These are phyloP conservation scores for Hirtodrosophila cameraria DNA, from an alignment of 2,888 invertebrate genomes.

Conservation along the genomic window DNA sequence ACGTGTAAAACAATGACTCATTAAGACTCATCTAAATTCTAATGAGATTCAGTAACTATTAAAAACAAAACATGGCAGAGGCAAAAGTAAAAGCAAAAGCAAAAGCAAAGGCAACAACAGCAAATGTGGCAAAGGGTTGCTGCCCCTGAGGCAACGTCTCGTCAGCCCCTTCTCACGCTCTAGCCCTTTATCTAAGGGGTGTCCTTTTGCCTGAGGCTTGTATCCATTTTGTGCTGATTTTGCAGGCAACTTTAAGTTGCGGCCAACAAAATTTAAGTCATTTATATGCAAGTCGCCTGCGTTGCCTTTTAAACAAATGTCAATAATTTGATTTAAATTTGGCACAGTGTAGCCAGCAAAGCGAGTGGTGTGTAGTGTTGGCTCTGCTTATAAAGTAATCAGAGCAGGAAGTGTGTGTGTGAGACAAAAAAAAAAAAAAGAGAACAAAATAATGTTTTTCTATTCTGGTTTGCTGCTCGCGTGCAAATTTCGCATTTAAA, in stretches of 20 bases:
- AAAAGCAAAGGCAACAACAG: conserved; percentile 11
- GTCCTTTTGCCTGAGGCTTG: conserved; percentile 45
- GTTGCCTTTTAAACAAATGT: conserved; percentile 73
- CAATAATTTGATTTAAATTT: conserved; percentile 80
- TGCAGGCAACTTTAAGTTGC: conserved; percentile 54
- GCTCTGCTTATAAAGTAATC: conserved; percentile 67
- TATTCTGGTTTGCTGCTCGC: conserved; percentile 68
- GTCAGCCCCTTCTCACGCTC: conserved; percentile 8
- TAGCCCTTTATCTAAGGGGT: conserved; percentile 60
- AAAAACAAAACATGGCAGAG: conserved; percentile 76
- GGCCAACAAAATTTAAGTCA: conserved; percentile 59
- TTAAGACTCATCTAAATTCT: conserved; percentile 84
- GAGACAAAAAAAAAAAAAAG: conserved; percentile 1
- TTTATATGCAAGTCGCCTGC: conserved; percentile 70
- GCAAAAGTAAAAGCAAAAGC: conserved; percentile 36
- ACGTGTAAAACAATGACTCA: conserved; percentile 84
- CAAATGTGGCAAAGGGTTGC: conserved; percentile 72
- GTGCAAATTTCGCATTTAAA: conserved; percentile 79
- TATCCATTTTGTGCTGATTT: conserved; percentile 73
- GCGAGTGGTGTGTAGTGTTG: conserved; percentile 27
- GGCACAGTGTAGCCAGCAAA: conserved; percentile 39
- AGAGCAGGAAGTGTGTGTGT: conserved; percentile 20
- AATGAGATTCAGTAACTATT: conserved; percentile 84
- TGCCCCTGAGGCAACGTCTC: conserved; percentile 44
- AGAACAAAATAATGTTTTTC: conserved; percentile 20